Evolutionary conservation across 2,888 invertebrate genomes (phyloP), one percentile per base, ranked within the genome.

Genomic region (Eustalomyia histrio): DNA sequence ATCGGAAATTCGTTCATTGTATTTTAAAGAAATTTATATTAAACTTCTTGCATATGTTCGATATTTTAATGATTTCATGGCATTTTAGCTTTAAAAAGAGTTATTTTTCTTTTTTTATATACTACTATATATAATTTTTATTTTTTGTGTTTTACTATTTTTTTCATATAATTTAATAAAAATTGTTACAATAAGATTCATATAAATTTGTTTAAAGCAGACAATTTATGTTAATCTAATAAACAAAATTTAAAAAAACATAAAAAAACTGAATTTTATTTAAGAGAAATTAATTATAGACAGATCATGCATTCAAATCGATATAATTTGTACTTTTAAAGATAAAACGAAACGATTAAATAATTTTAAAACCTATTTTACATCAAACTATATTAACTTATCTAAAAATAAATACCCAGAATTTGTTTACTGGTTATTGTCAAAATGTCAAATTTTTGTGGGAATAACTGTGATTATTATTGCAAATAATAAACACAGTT

Each of bases 21-120:
- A 84, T 39, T 86, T 71, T 84, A 71, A 86, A 86, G 89, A 89
- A 88, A 88, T 89, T 89, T 89, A 89, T 89, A 89, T 89, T 89
- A 89, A 89, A 89, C 88, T 89, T 89, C 88, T 88, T 86, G 84
- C 74, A 58, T 61, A 35, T 69, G 61, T 63, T 35, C 17, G 64
- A 73, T 57, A 63, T 53, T 39, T 65, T 57, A 10, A 53, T 12
- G 71, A 53, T 33, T 39, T 9, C 60, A 47, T 35, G 9, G 16
- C 10, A 53, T 61, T 67, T 65, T 65, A 61, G 58, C 52, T 69
- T 76, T 63, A 68, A 68, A 60, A 60, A 6, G 16, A 65, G 24
- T 60, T 43, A 64, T 53, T 65, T 67, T 52, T 35, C n/a, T 47
- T 24, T 47, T 63, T 24, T 47, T 63, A 64, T 50, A 9, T 29